These are phyloP conservation scores for Dioctria rufipes DNA, from an alignment of 2,888 invertebrate genomes.

Conservation along the genomic window DNA sequence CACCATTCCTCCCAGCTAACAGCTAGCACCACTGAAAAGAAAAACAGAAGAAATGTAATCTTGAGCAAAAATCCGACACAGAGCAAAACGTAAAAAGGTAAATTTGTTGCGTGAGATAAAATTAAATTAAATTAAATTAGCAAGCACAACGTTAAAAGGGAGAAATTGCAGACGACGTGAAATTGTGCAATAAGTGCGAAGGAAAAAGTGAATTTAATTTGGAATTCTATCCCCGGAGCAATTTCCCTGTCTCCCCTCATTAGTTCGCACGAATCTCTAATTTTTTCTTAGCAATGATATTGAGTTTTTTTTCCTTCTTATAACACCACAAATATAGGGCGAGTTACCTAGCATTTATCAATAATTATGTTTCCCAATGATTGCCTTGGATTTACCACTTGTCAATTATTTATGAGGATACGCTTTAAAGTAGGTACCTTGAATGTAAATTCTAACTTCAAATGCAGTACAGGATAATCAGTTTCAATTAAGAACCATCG, in stretches of 20 bases:
- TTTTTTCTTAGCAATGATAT: too few relatives aligned
- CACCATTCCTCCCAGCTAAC: slow-evolving; percentile 91
- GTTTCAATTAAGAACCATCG: too few relatives aligned
- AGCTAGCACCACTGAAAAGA: slow-evolving; percentile 55
- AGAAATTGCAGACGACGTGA: background rate
- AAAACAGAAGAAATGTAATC: slow-evolving; percentile 39
- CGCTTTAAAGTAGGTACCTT: too few relatives aligned
- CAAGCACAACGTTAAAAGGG: background rate
- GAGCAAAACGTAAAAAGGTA: slow-evolving; percentile 19
- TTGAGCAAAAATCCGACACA: slow-evolving; percentile 31
- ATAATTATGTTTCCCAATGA: too few relatives aligned
- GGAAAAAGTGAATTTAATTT: slow-evolving; percentile 10
- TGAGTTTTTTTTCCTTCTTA: too few relatives aligned
- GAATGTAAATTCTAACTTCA: too few relatives aligned
- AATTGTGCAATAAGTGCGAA: background rate
- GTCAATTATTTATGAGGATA: too few relatives aligned
- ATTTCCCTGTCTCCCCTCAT: background rate
- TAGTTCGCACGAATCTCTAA: too few relatives aligned
- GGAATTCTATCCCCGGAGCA: background rate
- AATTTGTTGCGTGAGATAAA: slow-evolving; percentile 49
- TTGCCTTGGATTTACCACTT: too few relatives aligned
- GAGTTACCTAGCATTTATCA: too few relatives aligned
- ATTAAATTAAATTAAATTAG: slow-evolving; percentile 21
- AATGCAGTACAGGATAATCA: too few relatives aligned
- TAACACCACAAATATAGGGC: too few relatives aligned